Evolutionary conservation across 1,140 invertebrate genomes (phyloP).

Genomic region (Apis florea): DNA sequence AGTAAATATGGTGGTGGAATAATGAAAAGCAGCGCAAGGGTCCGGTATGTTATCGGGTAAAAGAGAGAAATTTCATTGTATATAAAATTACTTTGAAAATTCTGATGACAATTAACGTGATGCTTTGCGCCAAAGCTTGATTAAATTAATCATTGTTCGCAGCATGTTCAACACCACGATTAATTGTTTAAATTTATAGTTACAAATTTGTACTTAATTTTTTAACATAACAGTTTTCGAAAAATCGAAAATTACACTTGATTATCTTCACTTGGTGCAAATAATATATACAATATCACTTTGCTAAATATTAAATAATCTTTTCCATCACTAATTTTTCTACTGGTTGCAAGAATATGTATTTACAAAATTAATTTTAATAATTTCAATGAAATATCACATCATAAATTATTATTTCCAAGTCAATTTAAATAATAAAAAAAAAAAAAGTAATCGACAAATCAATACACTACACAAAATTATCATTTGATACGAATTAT

Average conservation of each 20-base stretch:
- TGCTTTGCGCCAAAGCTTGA: background rate
- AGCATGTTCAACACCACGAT: background rate
- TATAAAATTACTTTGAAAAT: conserved; percentile 12
- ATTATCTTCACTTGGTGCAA: background rate
- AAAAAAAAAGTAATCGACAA: too few relatives aligned
- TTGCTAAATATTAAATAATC: too few relatives aligned
- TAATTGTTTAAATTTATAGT: conserved; percentile 1
- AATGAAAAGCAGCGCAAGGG: conserved; percentile 64
- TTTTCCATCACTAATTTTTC: too few relatives aligned
- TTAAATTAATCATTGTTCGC: conserved; percentile 8
- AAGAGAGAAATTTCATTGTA: background rate
- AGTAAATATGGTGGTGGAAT: conserved; percentile 78
- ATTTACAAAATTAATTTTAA: too few relatives aligned
- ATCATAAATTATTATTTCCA: too few relatives aligned
- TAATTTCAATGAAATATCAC: too few relatives aligned
- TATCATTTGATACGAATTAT: too few relatives aligned
- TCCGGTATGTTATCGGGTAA: background rate
- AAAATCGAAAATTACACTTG: background rate
- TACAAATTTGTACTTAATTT: background rate
- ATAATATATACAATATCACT: too few relatives aligned
- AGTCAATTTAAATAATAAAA: too few relatives aligned
- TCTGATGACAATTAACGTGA: conserved; percentile 1
- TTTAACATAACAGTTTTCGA: background rate
- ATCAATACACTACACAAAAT: too few relatives aligned
- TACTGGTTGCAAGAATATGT: too few relatives aligned